A percentile compares a stretch with the other conserved stretches of the same genome.
Conservation (phyloP, 1,140 invertebrate species). For the Magallana ariakensis region DNA sequence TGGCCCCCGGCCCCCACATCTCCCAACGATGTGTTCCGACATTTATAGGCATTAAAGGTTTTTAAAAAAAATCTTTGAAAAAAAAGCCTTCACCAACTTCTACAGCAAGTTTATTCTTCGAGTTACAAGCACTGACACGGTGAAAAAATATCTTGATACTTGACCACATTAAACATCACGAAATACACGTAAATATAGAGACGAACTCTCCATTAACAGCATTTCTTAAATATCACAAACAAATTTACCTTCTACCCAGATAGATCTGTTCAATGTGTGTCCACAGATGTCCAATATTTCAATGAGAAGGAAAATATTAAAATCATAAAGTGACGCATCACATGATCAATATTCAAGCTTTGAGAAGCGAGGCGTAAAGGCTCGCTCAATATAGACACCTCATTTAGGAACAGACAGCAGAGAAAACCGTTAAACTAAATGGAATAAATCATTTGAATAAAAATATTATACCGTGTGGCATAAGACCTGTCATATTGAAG, state of each 20-base stretch:
- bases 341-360: slow-evolving; percentile 11
- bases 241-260: too few relatives aligned
- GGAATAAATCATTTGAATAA: slow-evolving; percentile 36
- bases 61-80: neutral
- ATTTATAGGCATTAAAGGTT: neutral
- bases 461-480: slow-evolving; percentile 15
- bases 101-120: neutral
- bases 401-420: neutral
- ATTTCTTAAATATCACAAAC: too few relatives aligned
- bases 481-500: slow-evolving; percentile 28
- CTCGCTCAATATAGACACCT: neutral
- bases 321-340: slow-evolving; percentile 26
- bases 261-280: neutral
- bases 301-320: slow-evolving; percentile 23
- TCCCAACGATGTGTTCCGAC: slow-evolving; percentile 25
- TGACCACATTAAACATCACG: too few relatives aligned
- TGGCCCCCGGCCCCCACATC: neutral
- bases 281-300: slow-evolving; percentile 33
- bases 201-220: too few relatives aligned
- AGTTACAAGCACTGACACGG: neutral
- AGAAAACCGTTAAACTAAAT: slow-evolving; percentile 6
- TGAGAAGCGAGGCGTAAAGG: slow-evolving; percentile 11
- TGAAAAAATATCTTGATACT: neutral
- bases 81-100: neutral
- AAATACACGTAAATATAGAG: too few relatives aligned